phyloP scores from a whole-genome alignment of 2,113 vertebrate species.

The Nestor notabilis region DNA sequence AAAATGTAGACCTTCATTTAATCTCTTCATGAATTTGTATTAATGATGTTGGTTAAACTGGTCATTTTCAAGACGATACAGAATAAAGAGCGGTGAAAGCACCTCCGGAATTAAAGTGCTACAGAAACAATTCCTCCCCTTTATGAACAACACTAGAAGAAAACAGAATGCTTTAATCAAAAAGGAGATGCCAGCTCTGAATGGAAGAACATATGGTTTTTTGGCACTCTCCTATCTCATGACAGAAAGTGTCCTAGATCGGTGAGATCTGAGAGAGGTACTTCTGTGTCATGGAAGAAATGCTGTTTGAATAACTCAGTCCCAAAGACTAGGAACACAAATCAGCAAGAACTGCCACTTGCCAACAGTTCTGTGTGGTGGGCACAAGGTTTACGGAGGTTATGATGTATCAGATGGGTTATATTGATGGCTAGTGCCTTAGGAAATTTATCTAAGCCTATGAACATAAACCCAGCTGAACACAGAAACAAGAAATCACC shows the following conservation, averaged over 20 bases:
- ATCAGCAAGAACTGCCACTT: neutral
- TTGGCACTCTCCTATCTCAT: slow-evolving; percentile 34
- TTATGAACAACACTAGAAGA: neutral
- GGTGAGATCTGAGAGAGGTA: neutral
- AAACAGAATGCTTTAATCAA: neutral
- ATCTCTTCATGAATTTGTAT: neutral
- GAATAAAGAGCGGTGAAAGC: neutral
- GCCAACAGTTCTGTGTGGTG: neutral
- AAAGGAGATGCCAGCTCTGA: neutral
- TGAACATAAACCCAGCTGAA: neutral
- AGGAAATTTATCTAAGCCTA: neutral
- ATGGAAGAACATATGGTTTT: fast-evolving
- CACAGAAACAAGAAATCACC: neutral
- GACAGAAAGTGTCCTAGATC: neutral
- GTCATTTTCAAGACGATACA: neutral
- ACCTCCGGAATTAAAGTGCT: neutral
- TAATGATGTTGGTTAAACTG: neutral
- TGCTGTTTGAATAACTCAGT: neutral
- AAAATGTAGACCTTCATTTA: neutral
- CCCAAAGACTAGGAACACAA: neutral
- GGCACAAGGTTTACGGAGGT: neutral
- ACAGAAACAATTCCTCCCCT: neutral
- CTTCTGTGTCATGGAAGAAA: neutral
- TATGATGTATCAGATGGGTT: neutral
- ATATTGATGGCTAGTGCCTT: neutral